Base-by-base conservation (phyloP, 2,113 vertebrate species). In the Chionis minor region DNA sequence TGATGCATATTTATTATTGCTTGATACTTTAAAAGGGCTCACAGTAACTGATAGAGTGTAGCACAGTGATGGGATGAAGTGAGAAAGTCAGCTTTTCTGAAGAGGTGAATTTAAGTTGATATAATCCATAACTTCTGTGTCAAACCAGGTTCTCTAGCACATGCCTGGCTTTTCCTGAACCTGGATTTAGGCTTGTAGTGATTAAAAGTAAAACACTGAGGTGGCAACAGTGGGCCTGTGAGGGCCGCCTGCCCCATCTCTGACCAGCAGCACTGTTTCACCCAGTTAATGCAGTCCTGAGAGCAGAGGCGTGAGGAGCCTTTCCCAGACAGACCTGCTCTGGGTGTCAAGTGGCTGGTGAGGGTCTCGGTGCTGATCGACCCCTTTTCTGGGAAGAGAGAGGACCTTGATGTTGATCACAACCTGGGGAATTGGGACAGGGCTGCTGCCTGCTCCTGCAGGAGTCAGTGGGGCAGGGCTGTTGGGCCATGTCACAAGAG, bases 371-470 rank as follows among this genome's bases (percentile, higher is more conserved):
- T 75, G 62, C 47, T 70, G 62, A n/a, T 2, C 67, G 24, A 45
- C 22, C 14, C 10, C 22, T 70, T 79, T 18, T 18, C 70, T 86
- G 33, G 28, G 40, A 70, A 73, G 65, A 88, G 15, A 28, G 23
- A 65, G 13, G 47, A 38, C 42, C 7, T 12, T 13, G 15, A 14
- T 47, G 65, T 18, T 55, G 35, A n/a, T 30, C 51, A 38, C 51
- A 47, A 0, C 51, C 33, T 52, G n/a, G n/a, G 33, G 11, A 49
- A 14, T 0, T 24, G 86, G 30, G 56, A 54, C 15, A 5, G 55
- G 54, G 51, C 35, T 91, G 61, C 16, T 66, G 28, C 19, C 40
- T 65, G 61, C 19, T 66, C 10, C 26, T 79, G 42, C 52, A 71
- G 72, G 77, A 71, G 20, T 80, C 49, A 56, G 15, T 54, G 67